Base-by-base conservation (phyloP, 1,140 invertebrate genomes). In the Psilanteris sp. region DNA sequence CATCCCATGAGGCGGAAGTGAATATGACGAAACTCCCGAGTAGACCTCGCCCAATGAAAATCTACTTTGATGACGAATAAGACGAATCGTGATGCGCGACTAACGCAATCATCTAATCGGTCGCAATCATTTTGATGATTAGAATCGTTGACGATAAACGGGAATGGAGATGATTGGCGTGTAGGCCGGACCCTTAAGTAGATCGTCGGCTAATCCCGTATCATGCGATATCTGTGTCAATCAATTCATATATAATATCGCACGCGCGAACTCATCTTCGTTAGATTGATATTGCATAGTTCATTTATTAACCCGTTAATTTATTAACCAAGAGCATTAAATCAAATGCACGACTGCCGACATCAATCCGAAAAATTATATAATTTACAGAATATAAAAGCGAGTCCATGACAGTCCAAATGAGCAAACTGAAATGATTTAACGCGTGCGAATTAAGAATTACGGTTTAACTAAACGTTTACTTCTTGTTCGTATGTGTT, bases 101-200 rank as follows among this genome's bases (percentile, higher is more conserved):
- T 85, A 87, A 87, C 81, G 85, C 79, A 87, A 88, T 86, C 79
- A 82, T 80, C 76, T 86, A 88, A 88, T 87, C 85, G 80, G 71
- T 62, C 59, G 78, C 83, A 87, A 87, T 87, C 83, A 87, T 86
- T 85, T 79, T 85, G 80, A 85, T 85, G 83, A 87, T 80, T 81
- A 79, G 77, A 82, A 87, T 85, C 77, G 82, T 82, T 81, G 71
- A 66, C 80, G 82, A 83, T 85, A 77, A 84, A 68, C 68, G 78
- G 57, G 78, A 87, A 84, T 85, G 54, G 74, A 83, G 83, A 86
- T 87, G 84, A 88, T 88, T 86, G 78, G 82, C 64, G 82, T 83
- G 86, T 87, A 85, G 86, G 87, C 72, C 77, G 87, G n/a, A 55
- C 48, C 70, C 75, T 77, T 79, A 84, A 83, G 76, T 84, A 81